These are phyloP conservation scores for Hemaris fuciformis DNA, from an alignment of 2,888 invertebrate species.

Conservation along the genomic window DNA sequence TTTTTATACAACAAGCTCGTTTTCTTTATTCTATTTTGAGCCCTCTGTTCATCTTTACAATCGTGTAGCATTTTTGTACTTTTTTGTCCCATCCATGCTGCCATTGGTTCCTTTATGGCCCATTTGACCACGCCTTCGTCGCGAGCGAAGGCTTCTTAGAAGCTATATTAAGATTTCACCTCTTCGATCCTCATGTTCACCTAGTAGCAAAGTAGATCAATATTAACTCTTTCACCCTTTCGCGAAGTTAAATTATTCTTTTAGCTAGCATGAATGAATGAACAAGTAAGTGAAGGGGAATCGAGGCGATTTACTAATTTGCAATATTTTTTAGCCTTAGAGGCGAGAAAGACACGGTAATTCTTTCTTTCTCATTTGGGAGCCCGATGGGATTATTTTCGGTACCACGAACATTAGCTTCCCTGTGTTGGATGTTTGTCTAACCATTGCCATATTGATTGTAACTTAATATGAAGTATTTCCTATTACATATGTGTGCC, in stretches of 20 bases:
- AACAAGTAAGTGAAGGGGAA: too few relatives aligned
- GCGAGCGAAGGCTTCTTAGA: slow-evolving; percentile 14
- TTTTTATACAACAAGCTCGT: neutral
- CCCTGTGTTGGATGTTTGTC: too few relatives aligned
- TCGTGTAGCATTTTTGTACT: neutral
- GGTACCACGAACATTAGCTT: too few relatives aligned
- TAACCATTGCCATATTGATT: too few relatives aligned
- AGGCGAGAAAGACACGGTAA: neutral
- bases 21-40: neutral
- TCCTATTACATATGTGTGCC: too few relatives aligned
- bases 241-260: neutral
- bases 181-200: slow-evolving; percentile 38
- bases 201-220: slow-evolving; percentile 61
- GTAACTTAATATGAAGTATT: too few relatives aligned
- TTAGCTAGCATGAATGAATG: too few relatives aligned
- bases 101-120: slow-evolving; percentile 2
- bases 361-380: too few relatives aligned
- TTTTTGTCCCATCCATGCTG: neutral
- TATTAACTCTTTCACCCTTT: slow-evolving; percentile 45
- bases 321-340: neutral
- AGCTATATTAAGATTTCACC: neutral
- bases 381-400: too few relatives aligned
- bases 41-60: neutral
- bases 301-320: neutral
- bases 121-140: slow-evolving; percentile 4